A percentile compares a stretch with the other conserved stretches of the same genome.
Conservation (phyloP, 2,113 vertebrate genomes). For the Stegastes partitus region DNA sequence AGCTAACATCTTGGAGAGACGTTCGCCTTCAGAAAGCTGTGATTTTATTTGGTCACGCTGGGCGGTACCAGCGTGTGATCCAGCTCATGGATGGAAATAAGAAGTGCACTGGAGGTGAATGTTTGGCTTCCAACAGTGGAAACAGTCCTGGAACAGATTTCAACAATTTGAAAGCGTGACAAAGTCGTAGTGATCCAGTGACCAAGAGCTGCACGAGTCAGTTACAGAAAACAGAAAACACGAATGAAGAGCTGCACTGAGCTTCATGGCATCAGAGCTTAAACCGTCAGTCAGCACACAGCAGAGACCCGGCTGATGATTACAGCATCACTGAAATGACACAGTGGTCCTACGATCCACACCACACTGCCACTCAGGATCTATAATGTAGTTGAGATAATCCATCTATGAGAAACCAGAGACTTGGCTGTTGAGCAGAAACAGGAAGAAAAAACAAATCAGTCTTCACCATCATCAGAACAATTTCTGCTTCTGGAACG, state of each 20-base stretch:
- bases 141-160: not conserved
- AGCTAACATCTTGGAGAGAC: no score
- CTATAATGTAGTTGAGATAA: not conserved
- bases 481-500: conserved; percentile 16
- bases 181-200: not conserved
- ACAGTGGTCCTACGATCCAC: conserved; percentile 6
- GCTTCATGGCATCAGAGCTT: not conserved
- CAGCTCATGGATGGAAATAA: no score
- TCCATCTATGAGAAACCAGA: not conserved
- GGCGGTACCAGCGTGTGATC: no score
- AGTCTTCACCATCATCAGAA: not conserved
- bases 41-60: no score
- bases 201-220: not conserved
- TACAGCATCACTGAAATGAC: conserved; percentile 3
- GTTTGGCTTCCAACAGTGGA: not conserved
- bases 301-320: conserved; percentile 8
- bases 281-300: not conserved
- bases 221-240: no score
- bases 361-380: conserved; percentile 15
- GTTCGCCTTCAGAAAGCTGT: no score
- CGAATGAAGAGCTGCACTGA: not conserved
- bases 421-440: no score
- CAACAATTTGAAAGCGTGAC: not conserved
- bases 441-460: no score
- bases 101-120: not conserved